Base-by-base conservation (phyloP, 2,113 vertebrate species). In the Paramisgurnus dabryanus region DNA sequence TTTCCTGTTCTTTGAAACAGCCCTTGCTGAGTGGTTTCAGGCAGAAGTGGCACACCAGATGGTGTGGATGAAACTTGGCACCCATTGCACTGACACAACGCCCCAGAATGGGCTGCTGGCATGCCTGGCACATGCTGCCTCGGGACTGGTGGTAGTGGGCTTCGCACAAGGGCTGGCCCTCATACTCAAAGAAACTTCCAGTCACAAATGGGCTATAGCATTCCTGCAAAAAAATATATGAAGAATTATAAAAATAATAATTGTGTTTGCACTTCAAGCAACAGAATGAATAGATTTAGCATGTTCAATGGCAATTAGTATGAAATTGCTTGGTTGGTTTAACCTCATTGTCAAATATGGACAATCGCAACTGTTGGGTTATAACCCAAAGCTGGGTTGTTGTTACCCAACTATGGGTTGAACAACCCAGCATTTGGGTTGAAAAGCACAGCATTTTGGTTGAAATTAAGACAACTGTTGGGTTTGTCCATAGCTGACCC, bases 11-110 rank as follows among this genome's bases (percentile, higher is more conserved):
- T 87, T 96, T 95, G 91, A 97, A 97, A 86, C 95, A 96, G 81
- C 95, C 96, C 84, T 97, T 97, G 90, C 95, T 95, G 80, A 98
- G 94, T 0, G 95, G 94, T 77, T 95, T 95, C 70, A 95, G 91
- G 85, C 93, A 98, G 91, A 97, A 97, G 88, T 96, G 94, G 47
- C 96, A 98, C 85, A 95, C 95, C 0, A 98, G 95, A 88, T 98
- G 96, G 78, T 98, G 94, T 0, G 96, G 96, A 84, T 98, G 96
- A 89, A 96, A 97, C 83, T 95, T 95, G 82, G 94, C 94, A 3
- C 94, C 95, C 93, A 97, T 96, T 76, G 95, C 96, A 0, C 95
- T 96, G 86, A 98, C 94, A 27, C 96, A 97, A 63, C 96, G 95
- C 15, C 96, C 96, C 2, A 95, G 93, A 86, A 97, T 97, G 1